Evolutionary conservation across 2,113 vertebrate genomes (phyloP), one percentile per base, ranked within the genome.

Genomic region (Lynx canadensis): DNA sequence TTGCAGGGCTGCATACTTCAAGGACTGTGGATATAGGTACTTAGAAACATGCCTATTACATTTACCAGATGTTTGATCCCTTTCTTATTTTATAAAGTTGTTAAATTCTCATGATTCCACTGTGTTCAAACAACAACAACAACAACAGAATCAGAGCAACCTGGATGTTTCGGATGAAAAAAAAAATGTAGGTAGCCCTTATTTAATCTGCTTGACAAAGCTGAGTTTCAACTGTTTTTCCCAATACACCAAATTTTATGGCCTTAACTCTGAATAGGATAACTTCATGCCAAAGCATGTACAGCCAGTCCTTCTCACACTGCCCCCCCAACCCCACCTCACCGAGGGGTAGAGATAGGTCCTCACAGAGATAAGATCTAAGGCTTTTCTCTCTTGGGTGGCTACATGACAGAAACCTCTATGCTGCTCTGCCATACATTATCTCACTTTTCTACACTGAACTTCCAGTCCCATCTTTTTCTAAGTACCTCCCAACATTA

Each of bases 11-110:
- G 57, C 50, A 16, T 95, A 27, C 25, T 76, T 82, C 73, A 89
- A 82, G 25, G 31, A 7, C 31, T 76, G 2, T 41, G n/a, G 8
- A 48, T 27, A 79, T 4, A 95, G 36, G 9, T 63, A 76, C 50
- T 48, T 83, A 52, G 27, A 82, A 71, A 60, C 31, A 50, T 45
- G 79, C 66, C 63, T 78, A 38, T 18, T 89, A 83, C 3, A 95
- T 25, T 50, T 57, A 82, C 45, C 76, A 97, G 76, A 78, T 96
- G 55, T 48, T 94, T 89, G n/a, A 94, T 11, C 27, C 27, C n/a
- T 41, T 93, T 93, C 48, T 89, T 60, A 90, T 92, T 81, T 97
- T 92, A 91, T 55, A 10, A 94, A 96, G 86, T 80, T 92, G 14
- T 95, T 92, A 84, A 86, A 96, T 80, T 92, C 38, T 90, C 82